These are phyloP conservation scores for Danionella dracula DNA, from an alignment of 2,797 vertebrate species.

Conservation along the genomic window DNA sequence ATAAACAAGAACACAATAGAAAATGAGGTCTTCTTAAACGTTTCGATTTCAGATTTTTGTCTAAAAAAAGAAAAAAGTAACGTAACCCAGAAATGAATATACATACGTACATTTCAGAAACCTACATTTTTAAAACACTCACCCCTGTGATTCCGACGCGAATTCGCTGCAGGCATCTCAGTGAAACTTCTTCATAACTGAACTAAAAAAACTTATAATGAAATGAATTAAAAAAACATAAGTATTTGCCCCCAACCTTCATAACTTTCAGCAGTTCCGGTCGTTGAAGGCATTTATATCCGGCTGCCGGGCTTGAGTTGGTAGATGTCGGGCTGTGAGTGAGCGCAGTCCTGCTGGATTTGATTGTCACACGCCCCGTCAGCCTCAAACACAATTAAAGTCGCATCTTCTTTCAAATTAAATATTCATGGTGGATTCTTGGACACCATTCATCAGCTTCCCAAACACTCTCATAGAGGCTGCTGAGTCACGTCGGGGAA, in stretches of 20 bases:
- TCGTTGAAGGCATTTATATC: neutral
- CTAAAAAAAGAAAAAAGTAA: too few species aligned
- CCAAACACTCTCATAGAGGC: slow-evolving; percentile 13
- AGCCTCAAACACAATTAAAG: slow-evolving; percentile 19
- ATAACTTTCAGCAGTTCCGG: too few species aligned
- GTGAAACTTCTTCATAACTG: neutral
- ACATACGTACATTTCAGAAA: too few species aligned
- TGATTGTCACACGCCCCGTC: slow-evolving; percentile 2
- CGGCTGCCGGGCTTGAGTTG: slow-evolving; percentile 19
- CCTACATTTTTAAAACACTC: neutral
- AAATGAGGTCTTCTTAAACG: too few species aligned
- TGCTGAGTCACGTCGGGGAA: slow-evolving; percentile 23
- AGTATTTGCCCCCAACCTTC: neutral
- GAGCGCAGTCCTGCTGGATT: slow-evolving; percentile 2
- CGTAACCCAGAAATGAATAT: too few species aligned
- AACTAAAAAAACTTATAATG: too few species aligned
- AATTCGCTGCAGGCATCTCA: neutral
- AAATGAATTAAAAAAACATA: too few species aligned
- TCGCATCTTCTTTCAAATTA: slow-evolving; percentile 25
- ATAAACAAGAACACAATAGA: too few species aligned
- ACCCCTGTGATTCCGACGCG: neutral
- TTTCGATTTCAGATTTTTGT: too few species aligned
- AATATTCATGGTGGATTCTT: slow-evolving; percentile 36
- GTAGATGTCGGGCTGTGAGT: neutral
- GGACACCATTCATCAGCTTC: slow-evolving; percentile 25